These are phyloP conservation scores for Nephotettix cincticeps DNA, from an alignment of 1,140 invertebrate species.

Conservation along the genomic window DNA sequence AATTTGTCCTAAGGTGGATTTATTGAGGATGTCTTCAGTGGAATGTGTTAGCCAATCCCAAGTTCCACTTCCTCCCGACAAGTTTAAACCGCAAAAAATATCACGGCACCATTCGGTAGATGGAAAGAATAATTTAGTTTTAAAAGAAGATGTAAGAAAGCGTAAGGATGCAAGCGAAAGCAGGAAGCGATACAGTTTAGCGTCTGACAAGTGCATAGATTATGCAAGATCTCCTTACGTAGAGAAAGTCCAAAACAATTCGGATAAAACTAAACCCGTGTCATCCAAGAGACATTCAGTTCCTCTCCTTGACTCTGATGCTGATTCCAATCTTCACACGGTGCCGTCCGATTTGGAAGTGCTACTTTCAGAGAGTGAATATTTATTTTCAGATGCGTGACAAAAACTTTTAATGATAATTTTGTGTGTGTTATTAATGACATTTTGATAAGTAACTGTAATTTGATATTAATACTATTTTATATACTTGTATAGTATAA, in stretches of 20 bases:
- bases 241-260: neutral
- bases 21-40: slow-evolving; percentile 40
- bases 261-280: neutral
- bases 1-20: slow-evolving; percentile 31
- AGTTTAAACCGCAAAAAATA: slow-evolving; percentile 21
- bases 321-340: slow-evolving; percentile 58
- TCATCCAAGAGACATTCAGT: slow-evolving; percentile 9
- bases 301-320: slow-evolving; percentile 38
- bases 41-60: slow-evolving; percentile 36
- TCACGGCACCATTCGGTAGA: slow-evolving; percentile 4
- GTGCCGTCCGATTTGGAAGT: slow-evolving; percentile 64
- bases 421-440: neutral
- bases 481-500: neutral
- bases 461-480: slow-evolving; percentile 11
- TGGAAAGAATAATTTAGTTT: neutral
- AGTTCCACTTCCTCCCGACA: slow-evolving; percentile 31
- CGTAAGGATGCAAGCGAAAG: slow-evolving; percentile 12
- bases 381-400: slow-evolving; percentile 59
- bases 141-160: slow-evolving; percentile 1
- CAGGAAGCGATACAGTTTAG: slow-evolving; percentile 18
- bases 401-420: slow-evolving; percentile 1
- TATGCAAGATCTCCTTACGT: slow-evolving; percentile 31
- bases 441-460: neutral
- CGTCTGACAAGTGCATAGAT: slow-evolving; percentile 18
- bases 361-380: slow-evolving; percentile 60